These are phyloP conservation scores for Megaleporinus macrocephalus DNA, from an alignment of 2,113 vertebrate species.

Conservation along the genomic window DNA sequence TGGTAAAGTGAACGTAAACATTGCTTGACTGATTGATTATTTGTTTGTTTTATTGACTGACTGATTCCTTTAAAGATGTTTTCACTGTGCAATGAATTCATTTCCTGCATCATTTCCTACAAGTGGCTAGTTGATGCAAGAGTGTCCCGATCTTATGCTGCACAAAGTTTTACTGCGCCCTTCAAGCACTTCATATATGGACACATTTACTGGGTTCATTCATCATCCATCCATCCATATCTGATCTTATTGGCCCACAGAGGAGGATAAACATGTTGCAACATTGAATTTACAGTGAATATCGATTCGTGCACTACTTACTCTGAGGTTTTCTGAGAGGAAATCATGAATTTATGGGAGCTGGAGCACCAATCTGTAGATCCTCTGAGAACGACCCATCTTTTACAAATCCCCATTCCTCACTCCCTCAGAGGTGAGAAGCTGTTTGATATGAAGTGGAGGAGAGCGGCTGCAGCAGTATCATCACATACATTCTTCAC, in stretches of 20 bases:
- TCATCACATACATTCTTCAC: not conserved
- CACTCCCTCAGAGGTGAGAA: not conserved
- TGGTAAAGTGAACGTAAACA: too few relatives aligned
- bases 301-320: slow-evolving; percentile 41
- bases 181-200: slow-evolving; percentile 33
- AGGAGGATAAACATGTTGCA: slow-evolving; percentile 23
- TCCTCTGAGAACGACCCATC: not conserved
- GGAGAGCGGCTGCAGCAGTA: too few relatives aligned
- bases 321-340: not conserved
- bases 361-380: slow-evolving; percentile 20
- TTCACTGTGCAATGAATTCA: not conserved
- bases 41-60: too few relatives aligned
- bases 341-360: slow-evolving; percentile 44
- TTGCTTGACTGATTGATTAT: too few relatives aligned
- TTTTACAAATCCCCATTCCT: not conserved
- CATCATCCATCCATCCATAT: slow-evolving; percentile 20
- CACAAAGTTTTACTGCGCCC: slow-evolving; percentile 13
- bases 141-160: not conserved
- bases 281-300: slow-evolving; percentile 46
- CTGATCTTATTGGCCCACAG: slow-evolving; percentile 18
- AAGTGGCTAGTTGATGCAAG: not conserved
- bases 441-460: slow-evolving; percentile 4
- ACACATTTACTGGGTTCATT: slow-evolving; percentile 35
- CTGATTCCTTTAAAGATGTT: not conserved
- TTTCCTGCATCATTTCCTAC: not conserved